Conservation (phyloP, 1,140 invertebrate species). For the Drosophila bifasciata region DNA sequence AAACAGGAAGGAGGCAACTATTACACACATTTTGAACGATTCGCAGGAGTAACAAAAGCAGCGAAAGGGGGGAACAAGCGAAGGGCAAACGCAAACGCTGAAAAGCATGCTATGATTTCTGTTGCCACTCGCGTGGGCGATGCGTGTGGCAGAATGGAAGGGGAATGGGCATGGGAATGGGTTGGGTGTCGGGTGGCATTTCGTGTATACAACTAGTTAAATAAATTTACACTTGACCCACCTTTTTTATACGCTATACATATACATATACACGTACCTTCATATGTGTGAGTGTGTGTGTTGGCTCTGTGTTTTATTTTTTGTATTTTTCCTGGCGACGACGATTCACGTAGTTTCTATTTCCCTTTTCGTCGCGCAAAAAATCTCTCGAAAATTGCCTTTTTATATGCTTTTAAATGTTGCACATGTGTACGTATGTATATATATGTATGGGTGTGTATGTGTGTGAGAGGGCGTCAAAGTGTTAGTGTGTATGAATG, state of each 20-base stretch:
- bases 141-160: constrained; percentile 21
- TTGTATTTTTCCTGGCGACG: too few species aligned
- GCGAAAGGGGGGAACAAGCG: too few species aligned
- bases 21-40: constrained; percentile 8
- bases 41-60: neutral
- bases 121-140: constrained; percentile 13
- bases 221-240: constrained; percentile 80
- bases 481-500: constrained; percentile 18
- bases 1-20: constrained; percentile 10
- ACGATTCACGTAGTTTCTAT: constrained; percentile 54
- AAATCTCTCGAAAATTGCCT: constrained; percentile 69
- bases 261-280: neutral
- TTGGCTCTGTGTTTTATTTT: constrained; percentile 29
- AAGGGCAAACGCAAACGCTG: constrained; percentile 49
- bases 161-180: neutral
- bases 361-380: constrained; percentile 53
- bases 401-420: constrained; percentile 70
- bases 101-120: constrained; percentile 69
- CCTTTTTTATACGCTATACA: constrained; percentile 62
- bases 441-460: constrained; percentile 10
- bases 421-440: constrained; percentile 32
- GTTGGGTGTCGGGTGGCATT: constrained; percentile 25
- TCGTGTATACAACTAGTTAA: constrained; percentile 79
- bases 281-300: constrained; percentile 5
- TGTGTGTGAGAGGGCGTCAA: constrained; percentile 1